Percentiles rank a stretch among this genome's conserved stretches.
phyloP scores from a whole-genome alignment of 1,140 invertebrate species.

The Drosophila sturtevanti region DNA sequence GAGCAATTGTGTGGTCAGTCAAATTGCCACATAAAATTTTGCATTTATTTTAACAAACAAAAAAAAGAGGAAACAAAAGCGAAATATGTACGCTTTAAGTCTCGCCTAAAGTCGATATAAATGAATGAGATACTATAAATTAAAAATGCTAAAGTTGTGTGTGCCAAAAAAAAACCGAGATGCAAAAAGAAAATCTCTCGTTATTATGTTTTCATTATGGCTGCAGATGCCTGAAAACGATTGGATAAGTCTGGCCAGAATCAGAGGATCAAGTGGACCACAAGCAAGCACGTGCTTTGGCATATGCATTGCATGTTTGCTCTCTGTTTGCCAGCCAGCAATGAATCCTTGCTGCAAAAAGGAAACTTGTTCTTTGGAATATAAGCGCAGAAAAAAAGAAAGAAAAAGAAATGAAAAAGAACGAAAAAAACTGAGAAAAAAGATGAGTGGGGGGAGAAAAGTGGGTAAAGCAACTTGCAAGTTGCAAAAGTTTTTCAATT shows the following conservation, averaged over 20 bases:
- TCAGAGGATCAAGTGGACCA: constrained; percentile 8
- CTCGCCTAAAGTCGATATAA: neutral
- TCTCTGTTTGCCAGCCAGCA: constrained; percentile 45
- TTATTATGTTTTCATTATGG: constrained; percentile 5
- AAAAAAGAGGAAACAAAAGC: neutral
- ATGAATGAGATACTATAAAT: neutral
- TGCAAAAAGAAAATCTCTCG: neutral
- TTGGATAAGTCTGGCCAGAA: constrained; percentile 1
- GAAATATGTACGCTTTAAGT: neutral
- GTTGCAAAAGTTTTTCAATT: constrained; percentile 77
- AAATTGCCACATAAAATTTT: constrained; percentile 26
- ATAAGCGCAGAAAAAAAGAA: neutral
- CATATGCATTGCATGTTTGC: constrained; percentile 15
- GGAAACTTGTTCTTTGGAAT: constrained; percentile 45
- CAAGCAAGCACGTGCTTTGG: constrained; percentile 3
- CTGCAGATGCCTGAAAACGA: constrained; percentile 1
- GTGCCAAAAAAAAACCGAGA: neutral
- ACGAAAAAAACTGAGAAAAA: neutral
- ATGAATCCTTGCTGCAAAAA: constrained; percentile 48
- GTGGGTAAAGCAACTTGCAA: constrained; percentile 52
- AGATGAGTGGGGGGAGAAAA: neutral
- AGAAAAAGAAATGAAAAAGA: neutral
- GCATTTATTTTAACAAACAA: constrained; percentile 12
- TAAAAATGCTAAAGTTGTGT: constrained; percentile 3
- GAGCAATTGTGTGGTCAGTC: constrained; percentile 50